phyloP scores from a whole-genome alignment of 1,140 invertebrate species.

The Leucophenga varia region DNA sequence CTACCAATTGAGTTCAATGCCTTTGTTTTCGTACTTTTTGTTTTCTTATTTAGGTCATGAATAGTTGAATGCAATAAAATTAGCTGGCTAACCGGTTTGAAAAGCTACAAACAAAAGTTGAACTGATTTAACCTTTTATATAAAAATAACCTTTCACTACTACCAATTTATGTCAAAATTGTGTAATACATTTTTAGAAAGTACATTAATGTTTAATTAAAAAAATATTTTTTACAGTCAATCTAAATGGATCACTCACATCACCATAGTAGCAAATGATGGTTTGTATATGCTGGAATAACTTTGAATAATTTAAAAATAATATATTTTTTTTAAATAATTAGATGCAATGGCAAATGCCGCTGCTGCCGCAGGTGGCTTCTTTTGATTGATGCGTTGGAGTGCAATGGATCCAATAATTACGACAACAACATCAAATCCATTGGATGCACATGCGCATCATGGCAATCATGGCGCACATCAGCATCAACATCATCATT shows the following conservation, averaged over 20 bases:
- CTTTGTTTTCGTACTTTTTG: too few species aligned
- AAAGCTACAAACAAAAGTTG: too few species aligned
- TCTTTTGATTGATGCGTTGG: neutral
- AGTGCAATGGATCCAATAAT: neutral
- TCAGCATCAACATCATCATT: slow-evolving; percentile 1
- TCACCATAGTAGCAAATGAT: slow-evolving; percentile 14
- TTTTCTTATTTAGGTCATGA: too few species aligned
- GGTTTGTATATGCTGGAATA: slow-evolving; percentile 1
- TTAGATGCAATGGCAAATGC: slow-evolving; percentile 1
- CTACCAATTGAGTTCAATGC: too few species aligned
- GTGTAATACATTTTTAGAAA: too few species aligned
- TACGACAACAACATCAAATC: neutral
- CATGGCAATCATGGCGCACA: neutral
- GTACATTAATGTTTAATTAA: too few species aligned
- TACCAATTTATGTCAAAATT: too few species aligned
- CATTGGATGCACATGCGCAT: neutral
- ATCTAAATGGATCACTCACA: slow-evolving; percentile 21
- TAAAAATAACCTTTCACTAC: too few species aligned
- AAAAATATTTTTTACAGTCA: too few species aligned
- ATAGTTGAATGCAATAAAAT: too few species aligned
- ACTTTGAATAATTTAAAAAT: neutral
- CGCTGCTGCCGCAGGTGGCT: neutral
- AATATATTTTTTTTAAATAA: neutral
- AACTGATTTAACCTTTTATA: too few species aligned
- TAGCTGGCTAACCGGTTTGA: too few species aligned